Evolutionary conservation across 2,797 vertebrate genomes (phyloP), one percentile per base, ranked within the genome.

Genomic region (Pempheris klunzingeri): DNA sequence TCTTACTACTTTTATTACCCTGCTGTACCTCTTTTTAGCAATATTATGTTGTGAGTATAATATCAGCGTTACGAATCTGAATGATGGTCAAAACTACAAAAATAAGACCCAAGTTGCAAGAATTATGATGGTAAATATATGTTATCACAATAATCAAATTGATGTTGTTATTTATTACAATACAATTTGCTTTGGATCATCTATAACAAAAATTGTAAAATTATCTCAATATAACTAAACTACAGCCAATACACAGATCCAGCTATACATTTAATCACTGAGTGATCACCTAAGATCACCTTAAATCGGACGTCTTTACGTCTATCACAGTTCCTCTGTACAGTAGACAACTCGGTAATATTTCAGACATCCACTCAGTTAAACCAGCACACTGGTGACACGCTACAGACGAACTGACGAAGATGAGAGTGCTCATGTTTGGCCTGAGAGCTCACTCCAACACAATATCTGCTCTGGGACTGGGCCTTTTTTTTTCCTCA

Each of bases 371-470:
- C 36, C n/a, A 12, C 44, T 47, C 53, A 54, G 24, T 39, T 44
- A 39, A 68, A 60, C 13, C 52, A 65, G 10, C 12, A 54, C 4
- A 39, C 34, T 20, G 49, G 41, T 20, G 67, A 77, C 57, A 76
- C 32, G 70, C 36, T 4, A 26, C 12, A 52, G 36, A 74, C 22
- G 7, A 34, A 20, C 26, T n/a, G 18, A 64, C 26, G 71, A 43
- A 53, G 64, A 34, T 7, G 49, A 68, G 28, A 68, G 66, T 9
- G 71, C 74, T 89, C 53, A 49, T 60, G 77, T 74, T 83, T 38
- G 26, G 77, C 82, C 70, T 43, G 78, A 76, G 72, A 86, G 64
- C 38, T 20, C 36, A 44, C 71, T 70, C 44, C 38, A 58, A 72
- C 58, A 70, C 70, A 59, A 74, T 60, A 71, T 59, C 74, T 73